Conservation (phyloP, 2,888 invertebrate genomes). For the Asteroscopus sphinx region DNA sequence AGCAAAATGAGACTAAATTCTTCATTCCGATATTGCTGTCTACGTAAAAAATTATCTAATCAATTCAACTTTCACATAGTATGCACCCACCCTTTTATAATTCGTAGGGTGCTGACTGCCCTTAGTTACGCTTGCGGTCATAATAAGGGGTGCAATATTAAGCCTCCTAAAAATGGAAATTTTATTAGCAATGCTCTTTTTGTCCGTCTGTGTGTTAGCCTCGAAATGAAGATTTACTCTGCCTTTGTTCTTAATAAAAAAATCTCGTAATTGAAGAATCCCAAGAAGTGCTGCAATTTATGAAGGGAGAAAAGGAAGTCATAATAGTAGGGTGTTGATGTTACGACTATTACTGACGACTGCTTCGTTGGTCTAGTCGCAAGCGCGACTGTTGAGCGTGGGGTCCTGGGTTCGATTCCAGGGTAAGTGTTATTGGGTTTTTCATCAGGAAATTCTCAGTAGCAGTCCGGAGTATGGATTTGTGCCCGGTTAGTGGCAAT, state of each 20-base stretch:
- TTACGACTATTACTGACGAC: neutral
- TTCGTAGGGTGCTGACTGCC: conserved; percentile 29
- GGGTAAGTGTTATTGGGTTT: too few relatives aligned
- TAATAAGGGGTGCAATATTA: conserved; percentile 39
- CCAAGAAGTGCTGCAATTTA: conserved; percentile 29
- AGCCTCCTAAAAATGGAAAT: conserved; percentile 51
- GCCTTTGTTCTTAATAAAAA: conserved; percentile 36
- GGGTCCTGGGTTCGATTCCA: too few relatives aligned
- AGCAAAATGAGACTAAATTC: too few relatives aligned
- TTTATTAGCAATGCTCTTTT: conserved; percentile 36
- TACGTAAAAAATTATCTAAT: conserved; percentile 26
- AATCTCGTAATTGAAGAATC: conserved; percentile 45
- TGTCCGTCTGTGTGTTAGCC: conserved; percentile 14
- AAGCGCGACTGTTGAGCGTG: too few relatives aligned
- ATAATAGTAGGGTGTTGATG: conserved; percentile 1
- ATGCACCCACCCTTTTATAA: conserved; percentile 36
- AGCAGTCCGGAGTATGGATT: too few relatives aligned
- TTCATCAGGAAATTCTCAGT: too few relatives aligned
- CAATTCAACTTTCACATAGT: conserved; percentile 17
- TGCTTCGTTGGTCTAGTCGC: too few relatives aligned
- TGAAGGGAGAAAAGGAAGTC: conserved; percentile 2
- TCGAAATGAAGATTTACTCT: conserved; percentile 34
- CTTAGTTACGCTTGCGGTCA: conserved; percentile 42
- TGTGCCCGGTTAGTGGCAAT: too few relatives aligned
- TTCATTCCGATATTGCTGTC: too few relatives aligned